phyloP scores from a whole-genome alignment of 2,888 invertebrate species.

The Calliopum simillimum region DNA sequence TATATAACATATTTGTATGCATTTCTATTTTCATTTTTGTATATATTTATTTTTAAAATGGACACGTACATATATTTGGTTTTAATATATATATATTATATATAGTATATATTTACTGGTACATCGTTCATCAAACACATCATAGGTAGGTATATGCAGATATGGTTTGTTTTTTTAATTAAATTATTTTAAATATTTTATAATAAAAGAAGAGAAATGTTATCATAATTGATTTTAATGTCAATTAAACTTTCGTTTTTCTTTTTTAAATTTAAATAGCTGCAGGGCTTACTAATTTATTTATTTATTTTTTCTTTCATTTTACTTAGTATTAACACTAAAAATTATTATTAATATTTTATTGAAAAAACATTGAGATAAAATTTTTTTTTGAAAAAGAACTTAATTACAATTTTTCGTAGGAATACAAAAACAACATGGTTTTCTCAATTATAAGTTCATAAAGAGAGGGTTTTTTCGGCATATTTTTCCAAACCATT shows the following conservation, averaged over 20 bases:
- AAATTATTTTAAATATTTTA: constrained; percentile 22
- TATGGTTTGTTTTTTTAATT: neutral
- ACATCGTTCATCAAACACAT: neutral
- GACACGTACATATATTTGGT: constrained; percentile 8
- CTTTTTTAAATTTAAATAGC: constrained; percentile 49
- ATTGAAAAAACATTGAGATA: neutral
- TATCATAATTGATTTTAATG: neutral
- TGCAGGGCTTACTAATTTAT: constrained; percentile 52
- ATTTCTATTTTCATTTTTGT: constrained; percentile 2
- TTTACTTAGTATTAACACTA: constrained; percentile 52
- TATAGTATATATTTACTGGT: too few species aligned
- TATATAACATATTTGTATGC: neutral
- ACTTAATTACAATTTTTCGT: neutral
- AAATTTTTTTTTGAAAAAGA: neutral
- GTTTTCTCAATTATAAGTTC: neutral
- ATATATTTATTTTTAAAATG: constrained; percentile 23
- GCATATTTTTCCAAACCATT: neutral
- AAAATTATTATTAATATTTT: neutral
- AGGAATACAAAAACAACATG: constrained; percentile 35
- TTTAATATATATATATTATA: neutral
- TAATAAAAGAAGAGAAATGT: neutral
- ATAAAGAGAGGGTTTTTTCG: too few species aligned
- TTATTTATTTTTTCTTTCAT: constrained; percentile 23
- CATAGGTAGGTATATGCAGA: neutral
- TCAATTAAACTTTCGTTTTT: constrained; percentile 24